Evolutionary conservation across 2,888 invertebrate species (phyloP), one percentile per base, ranked within the genome.

Genomic region (Drosophila lacicola): DNA sequence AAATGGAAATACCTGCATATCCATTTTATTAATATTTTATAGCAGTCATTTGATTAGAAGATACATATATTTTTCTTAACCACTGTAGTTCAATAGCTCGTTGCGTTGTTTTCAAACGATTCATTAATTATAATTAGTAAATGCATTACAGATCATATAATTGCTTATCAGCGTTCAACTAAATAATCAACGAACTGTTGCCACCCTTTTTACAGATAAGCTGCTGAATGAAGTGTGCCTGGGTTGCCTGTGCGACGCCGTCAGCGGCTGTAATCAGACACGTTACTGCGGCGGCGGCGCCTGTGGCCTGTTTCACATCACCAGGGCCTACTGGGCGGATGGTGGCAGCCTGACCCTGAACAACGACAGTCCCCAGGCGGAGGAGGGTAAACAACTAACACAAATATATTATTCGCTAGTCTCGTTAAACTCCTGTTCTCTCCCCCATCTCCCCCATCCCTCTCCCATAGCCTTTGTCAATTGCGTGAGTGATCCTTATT

Each of bases 241-340:
- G 34, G 96, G 96, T 19, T 97, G 97, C 91, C 95, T 97, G 80
- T 97, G 97, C 91, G 96, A 97, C 88, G 96, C 96, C 0, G 94
- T 95, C 21, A 96, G 96, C 4, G 95, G 95, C 17, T 97, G 97
- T 91, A 95, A 96, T 90, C 92, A 91, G 65, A 91, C 92, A 0
- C 78, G 81, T 46, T 78, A 51, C 39, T 91, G 92, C 25, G 80
- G 76, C 10, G 88, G 83, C 19, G 95, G 96, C 58, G 94, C 95
- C 49, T 97, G 97, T 87, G 97, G 97, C 1, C 94, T 97, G 34
- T 97, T 97, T 93, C 94, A 95, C 67, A 96, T 97, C 82, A 97
- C 97, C 2, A 96, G 96, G 96, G 95, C 95, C 0, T 98, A 97
- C 90, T 98, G 97, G 98, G 93, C 96, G 0, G 98, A 98, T 90